These are phyloP conservation scores for Hermaeophaga mercurialis DNA, from an alignment of 2,888 invertebrate species.

Conservation along the genomic window DNA sequence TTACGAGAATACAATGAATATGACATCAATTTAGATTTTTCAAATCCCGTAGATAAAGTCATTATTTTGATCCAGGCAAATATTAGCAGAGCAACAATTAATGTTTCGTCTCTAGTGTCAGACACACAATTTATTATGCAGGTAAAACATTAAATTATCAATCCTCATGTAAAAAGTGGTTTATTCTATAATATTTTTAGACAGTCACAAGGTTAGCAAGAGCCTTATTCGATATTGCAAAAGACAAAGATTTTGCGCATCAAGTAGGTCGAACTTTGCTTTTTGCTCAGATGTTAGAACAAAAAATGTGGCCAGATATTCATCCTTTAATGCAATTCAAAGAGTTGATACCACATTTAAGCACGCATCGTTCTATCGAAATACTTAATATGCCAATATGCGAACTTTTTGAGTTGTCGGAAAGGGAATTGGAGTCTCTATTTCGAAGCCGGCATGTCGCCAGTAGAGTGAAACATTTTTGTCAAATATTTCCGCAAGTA, in stretches of 20 bases:
- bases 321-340: slow-evolving; percentile 87
- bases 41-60: slow-evolving; percentile 92
- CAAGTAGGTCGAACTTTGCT: slow-evolving; percentile 84
- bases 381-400: slow-evolving; percentile 75
- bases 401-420: slow-evolving; percentile 83
- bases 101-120: slow-evolving; percentile 84
- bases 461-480: slow-evolving; percentile 76
- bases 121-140: slow-evolving; percentile 89
- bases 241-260: slow-evolving; percentile 80
- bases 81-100: slow-evolving; percentile 80
- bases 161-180: too few relatives aligned
- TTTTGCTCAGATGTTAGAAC: slow-evolving; percentile 92
- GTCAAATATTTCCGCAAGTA: slow-evolving; percentile 77
- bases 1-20: slow-evolving; percentile 78
- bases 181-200: slow-evolving; percentile 57
- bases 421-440: slow-evolving; percentile 82
- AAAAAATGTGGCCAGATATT: slow-evolving; percentile 86
- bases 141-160: slow-evolving; percentile 58
- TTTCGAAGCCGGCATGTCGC: slow-evolving; percentile 80
- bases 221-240: slow-evolving; percentile 91
- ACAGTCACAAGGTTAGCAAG: slow-evolving; percentile 90
- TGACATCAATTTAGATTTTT: slow-evolving; percentile 79
- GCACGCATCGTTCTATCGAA: slow-evolving; percentile 82
- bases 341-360: slow-evolving; percentile 67
- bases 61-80: slow-evolving; percentile 92